A percentile compares a stretch with the other conserved stretches of the same genome.
Evolutionary conservation across 2,113 vertebrate species (phyloP).

Genomic region (Haemorhous mexicanus): DNA sequence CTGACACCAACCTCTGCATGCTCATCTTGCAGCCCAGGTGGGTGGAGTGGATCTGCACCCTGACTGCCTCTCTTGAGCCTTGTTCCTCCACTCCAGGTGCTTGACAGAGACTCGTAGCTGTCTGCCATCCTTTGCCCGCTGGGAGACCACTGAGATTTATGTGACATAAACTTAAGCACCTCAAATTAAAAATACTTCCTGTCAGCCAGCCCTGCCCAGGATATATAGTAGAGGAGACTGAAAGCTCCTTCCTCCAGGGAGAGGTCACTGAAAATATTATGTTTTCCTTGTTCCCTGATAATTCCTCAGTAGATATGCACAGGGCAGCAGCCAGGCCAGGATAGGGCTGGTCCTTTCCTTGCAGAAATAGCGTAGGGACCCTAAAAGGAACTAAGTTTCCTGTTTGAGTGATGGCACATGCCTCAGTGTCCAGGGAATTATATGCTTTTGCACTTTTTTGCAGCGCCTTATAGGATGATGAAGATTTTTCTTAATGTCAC

Average conservation of each 20-base stretch:
- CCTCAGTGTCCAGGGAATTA: neutral
- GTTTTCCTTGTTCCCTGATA: neutral
- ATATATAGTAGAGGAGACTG: neutral
- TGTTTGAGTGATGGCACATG: neutral
- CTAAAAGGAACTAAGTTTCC: neutral
- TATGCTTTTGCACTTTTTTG: neutral
- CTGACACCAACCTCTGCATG: neutral
- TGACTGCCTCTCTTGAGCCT: fast-evolving
- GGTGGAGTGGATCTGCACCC: neutral
- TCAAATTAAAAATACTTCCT: neutral
- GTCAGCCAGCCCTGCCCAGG: neutral
- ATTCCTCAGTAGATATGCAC: neutral
- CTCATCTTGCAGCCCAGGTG: neutral
- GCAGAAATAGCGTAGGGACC: neutral
- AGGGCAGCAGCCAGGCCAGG: neutral
- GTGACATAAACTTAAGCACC: neutral
- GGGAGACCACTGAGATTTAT: neutral
- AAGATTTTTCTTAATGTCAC: neutral
- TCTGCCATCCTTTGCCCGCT: neutral
- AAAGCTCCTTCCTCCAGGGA: neutral
- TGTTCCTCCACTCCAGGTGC: neutral
- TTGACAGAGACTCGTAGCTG: neutral
- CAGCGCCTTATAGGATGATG: neutral
- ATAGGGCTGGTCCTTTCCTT: neutral
- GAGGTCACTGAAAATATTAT: neutral